A percentile compares a stretch with the other conserved stretches of the same genome.
These are phyloP conservation scores for Pseudococcus viburni DNA, from an alignment of 2,888 invertebrate species.

Conservation along the genomic window DNA sequence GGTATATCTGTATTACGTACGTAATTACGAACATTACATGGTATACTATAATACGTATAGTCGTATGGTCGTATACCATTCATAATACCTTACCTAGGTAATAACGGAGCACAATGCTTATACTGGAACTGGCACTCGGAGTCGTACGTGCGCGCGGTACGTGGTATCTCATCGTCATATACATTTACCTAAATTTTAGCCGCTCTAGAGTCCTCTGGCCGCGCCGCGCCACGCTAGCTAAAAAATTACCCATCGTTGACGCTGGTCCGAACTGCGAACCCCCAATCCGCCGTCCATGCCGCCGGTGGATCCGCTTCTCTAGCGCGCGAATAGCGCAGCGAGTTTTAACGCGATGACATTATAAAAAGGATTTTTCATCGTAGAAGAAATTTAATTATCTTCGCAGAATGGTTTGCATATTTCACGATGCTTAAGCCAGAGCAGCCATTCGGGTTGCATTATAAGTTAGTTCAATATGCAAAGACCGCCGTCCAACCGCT, in stretches of 20 bases:
- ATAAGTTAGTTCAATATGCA: conserved; percentile 34
- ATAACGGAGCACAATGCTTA: too few relatives aligned
- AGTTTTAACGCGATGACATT: conserved; percentile 40
- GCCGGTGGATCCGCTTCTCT: not conserved
- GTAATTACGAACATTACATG: too few relatives aligned
- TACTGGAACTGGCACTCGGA: too few relatives aligned
- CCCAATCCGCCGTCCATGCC: not conserved
- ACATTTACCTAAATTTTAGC: too few relatives aligned
- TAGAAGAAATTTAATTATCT: conserved; percentile 49
- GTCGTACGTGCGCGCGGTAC: too few relatives aligned
- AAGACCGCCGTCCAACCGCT: conserved; percentile 49
- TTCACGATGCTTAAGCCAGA: conserved; percentile 38
- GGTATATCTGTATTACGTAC: too few relatives aligned
- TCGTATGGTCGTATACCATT: too few relatives aligned
- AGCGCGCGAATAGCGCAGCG: not conserved
- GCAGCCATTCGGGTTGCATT: conserved; percentile 44
- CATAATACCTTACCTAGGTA: too few relatives aligned
- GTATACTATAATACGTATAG: too few relatives aligned
- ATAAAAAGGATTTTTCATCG: conserved; percentile 34
- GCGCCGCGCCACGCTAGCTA: not conserved
- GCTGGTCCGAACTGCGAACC: not conserved
- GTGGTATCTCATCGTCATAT: too few relatives aligned
- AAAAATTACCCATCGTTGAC: not conserved
- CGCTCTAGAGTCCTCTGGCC: not conserved
- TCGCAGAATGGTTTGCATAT: conserved; percentile 34